Conservation (phyloP, 2,888 invertebrate genomes). For the Andrena minutula region DNA sequence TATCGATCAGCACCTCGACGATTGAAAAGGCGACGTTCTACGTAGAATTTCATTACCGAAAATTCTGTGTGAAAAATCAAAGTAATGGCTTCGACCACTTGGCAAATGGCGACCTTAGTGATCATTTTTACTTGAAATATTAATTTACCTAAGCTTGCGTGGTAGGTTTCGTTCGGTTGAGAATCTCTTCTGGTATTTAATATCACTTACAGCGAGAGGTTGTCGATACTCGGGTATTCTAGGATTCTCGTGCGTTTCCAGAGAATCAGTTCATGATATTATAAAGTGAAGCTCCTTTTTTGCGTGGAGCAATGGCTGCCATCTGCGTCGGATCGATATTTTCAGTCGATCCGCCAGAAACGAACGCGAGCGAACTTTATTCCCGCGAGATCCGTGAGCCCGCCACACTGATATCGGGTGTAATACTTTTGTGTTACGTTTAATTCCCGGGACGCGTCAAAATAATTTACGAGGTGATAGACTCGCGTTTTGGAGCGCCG, state of each 20-base stretch:
- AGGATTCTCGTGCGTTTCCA: neutral
- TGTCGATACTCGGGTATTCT: neutral
- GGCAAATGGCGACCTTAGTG: too few relatives aligned
- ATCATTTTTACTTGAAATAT: too few relatives aligned
- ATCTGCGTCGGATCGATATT: slow-evolving; percentile 7
- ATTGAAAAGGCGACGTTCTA: neutral
- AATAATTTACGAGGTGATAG: slow-evolving; percentile 80
- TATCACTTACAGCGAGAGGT: neutral
- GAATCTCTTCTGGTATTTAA: neutral
- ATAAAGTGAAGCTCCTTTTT: neutral
- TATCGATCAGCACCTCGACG: neutral
- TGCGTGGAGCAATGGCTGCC: neutral
- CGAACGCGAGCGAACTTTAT: slow-evolving; percentile 22
- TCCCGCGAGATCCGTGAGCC: slow-evolving; percentile 19
- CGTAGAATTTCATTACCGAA: neutral
- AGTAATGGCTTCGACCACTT: too few relatives aligned
- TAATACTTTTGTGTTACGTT: slow-evolving; percentile 63
- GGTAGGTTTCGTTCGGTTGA: too few relatives aligned
- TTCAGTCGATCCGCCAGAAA: slow-evolving; percentile 14
- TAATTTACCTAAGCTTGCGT: too few relatives aligned
- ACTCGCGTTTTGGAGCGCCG: slow-evolving; percentile 76
- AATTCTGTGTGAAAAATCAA: too few relatives aligned
- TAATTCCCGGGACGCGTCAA: slow-evolving; percentile 68
- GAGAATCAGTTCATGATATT: neutral
- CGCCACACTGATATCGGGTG: slow-evolving; percentile 36